A percentile compares a stretch with the other conserved stretches of the same genome.
Evolutionary conservation across 2,797 vertebrate species (phyloP).

Genomic region (Heterohyrax brucei): DNA sequence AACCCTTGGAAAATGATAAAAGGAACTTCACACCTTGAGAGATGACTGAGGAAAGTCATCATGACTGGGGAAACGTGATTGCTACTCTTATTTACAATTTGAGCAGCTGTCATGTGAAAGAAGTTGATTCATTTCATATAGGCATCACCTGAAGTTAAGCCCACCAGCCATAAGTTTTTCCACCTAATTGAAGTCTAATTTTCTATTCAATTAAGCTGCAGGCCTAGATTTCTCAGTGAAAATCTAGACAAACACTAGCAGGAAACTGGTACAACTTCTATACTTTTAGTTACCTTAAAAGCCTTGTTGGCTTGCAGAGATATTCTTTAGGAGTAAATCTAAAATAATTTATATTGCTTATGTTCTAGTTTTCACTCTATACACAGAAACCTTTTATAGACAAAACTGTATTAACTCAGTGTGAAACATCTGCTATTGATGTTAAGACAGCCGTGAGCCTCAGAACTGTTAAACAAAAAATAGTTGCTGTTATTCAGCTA

Average conservation of each 20-base stretch:
- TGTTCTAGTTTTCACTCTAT: not conserved
- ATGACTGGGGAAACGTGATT: not conserved
- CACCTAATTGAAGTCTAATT: not conserved
- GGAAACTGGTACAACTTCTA: not conserved
- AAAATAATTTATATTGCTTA: not conserved
- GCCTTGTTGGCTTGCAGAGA: not conserved
- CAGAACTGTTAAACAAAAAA: not conserved
- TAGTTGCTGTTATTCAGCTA: too few species aligned
- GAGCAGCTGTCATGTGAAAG: not conserved
- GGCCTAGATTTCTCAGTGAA: not conserved
- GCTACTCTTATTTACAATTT: not conserved
- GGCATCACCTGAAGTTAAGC: not conserved
- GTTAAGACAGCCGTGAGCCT: not conserved
- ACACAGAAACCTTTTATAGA: not conserved
- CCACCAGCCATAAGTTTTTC: not conserved
- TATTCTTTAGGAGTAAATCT: not conserved
- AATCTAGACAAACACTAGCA: constrained; percentile 5
- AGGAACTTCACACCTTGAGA: not conserved
- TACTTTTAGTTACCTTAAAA: not conserved
- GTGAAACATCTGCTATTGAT: not conserved
- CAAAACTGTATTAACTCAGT: not conserved
- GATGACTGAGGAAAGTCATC: not conserved
- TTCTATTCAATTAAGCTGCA: not conserved
- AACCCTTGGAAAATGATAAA: not conserved
- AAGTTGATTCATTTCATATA: not conserved